These are phyloP conservation scores for Talpa occidentalis DNA, from an alignment of 2,113 vertebrate species.

Conservation along the genomic window DNA sequence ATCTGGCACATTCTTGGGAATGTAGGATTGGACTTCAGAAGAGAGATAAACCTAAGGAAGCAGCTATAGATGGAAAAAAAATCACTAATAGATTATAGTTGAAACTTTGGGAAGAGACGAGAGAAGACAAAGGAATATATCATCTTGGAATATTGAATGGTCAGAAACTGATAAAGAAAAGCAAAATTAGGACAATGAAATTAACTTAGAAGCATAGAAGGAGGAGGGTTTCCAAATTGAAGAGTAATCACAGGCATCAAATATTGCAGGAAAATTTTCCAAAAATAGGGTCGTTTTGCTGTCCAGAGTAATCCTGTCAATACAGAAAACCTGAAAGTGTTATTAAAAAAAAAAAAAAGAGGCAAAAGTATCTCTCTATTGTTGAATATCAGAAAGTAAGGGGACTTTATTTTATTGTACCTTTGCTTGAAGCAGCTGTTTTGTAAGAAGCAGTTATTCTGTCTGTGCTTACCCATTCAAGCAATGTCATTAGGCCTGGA, in stretches of 20 bases:
- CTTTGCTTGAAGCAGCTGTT: neutral
- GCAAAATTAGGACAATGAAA: neutral
- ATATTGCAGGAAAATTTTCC: neutral
- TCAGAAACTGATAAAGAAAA: neutral
- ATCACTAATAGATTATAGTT: neutral
- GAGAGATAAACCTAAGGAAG: neutral
- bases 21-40: neutral
- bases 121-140: neutral
- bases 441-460: neutral
- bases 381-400: neutral
- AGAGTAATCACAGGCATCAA: neutral
- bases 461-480: neutral
- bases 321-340: neutral
- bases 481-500: neutral
- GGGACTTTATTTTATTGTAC: neutral
- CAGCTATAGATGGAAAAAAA: neutral
- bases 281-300: neutral
- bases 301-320: neutral
- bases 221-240: neutral
- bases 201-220: neutral
- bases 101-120: neutral
- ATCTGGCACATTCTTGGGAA: neutral
- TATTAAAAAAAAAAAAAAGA: neutral
- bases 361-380: neutral
- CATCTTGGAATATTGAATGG: neutral